Percentiles rank a stretch among this genome's conserved stretches.
These are phyloP conservation scores for Mongoloraphidia duomilia DNA, from an alignment of 2,888 invertebrate genomes.

Conservation along the genomic window DNA sequence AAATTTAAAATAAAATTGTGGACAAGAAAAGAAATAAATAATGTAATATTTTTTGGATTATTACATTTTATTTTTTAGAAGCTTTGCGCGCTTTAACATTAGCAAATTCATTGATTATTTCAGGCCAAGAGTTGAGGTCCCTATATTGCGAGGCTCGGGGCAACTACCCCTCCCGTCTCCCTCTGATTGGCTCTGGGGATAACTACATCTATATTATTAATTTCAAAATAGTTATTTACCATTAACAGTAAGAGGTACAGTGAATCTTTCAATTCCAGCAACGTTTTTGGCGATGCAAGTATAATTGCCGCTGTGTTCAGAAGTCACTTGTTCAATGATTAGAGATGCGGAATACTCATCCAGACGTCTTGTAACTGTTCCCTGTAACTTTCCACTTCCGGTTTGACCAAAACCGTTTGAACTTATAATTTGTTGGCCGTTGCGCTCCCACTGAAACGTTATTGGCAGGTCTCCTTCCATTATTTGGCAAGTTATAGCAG, in stretches of 20 bases:
- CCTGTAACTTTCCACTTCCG: constrained; percentile 28
- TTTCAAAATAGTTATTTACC: constrained; percentile 33
- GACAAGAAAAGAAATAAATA: too few relatives aligned
- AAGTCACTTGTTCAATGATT: constrained; percentile 73
- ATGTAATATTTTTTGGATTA: too few relatives aligned
- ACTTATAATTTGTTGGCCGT: constrained; percentile 51
- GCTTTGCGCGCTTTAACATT: too few relatives aligned
- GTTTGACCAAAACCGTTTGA: constrained; percentile 1
- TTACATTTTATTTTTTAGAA: too few relatives aligned
- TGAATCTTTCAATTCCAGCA: constrained; percentile 63
- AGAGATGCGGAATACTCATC: constrained; percentile 78
- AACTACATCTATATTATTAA: too few relatives aligned
- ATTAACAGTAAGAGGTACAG: constrained; percentile 69
- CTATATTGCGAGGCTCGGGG: too few relatives aligned
- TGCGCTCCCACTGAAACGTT: constrained; percentile 82
- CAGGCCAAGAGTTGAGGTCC: too few relatives aligned
- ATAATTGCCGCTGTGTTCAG: constrained; percentile 78
- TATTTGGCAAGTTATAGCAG: constrained; percentile 81
- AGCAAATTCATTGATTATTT: too few relatives aligned
- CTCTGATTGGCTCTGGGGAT: too few relatives aligned
- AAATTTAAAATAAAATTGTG: too few relatives aligned
- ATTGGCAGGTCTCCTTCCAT: constrained; percentile 87
- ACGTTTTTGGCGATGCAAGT: constrained; percentile 85
- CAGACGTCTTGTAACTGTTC: constrained; percentile 42
- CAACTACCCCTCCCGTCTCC: too few relatives aligned